A percentile compares a stretch with the other conserved stretches of the same genome.
Evolutionary conservation across 2,113 vertebrate species (phyloP).

Genomic region (Ophthalmolycus amberensis): DNA sequence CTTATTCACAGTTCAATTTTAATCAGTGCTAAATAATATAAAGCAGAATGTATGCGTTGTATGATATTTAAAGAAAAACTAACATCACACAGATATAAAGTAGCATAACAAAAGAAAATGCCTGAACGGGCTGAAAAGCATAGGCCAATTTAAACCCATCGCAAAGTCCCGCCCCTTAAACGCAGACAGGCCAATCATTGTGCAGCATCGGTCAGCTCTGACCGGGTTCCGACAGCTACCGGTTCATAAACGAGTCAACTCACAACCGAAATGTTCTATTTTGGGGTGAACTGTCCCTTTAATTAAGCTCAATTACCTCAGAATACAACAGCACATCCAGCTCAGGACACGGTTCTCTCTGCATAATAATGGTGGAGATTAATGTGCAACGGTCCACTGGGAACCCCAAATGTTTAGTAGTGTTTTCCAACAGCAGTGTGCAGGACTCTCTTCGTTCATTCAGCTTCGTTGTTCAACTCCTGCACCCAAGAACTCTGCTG

Average conservation of each 20-base stretch:
- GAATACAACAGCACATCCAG: too few relatives aligned
- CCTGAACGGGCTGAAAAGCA: not conserved
- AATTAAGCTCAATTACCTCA: too few relatives aligned
- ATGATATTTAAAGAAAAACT: not conserved
- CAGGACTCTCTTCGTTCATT: too few relatives aligned
- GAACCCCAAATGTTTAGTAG: too few relatives aligned
- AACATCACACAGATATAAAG: not conserved
- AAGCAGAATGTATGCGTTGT: not conserved
- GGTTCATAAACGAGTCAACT: not conserved
- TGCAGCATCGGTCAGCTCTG: too few relatives aligned
- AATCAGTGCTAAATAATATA: not conserved
- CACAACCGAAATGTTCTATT: not conserved
- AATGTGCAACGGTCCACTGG: too few relatives aligned
- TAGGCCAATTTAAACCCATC: not conserved
- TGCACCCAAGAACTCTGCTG: not conserved
- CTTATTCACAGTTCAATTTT: not conserved
- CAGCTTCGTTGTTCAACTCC: too few relatives aligned
- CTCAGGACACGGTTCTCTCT: too few relatives aligned
- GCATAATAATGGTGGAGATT: too few relatives aligned
- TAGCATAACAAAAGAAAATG: not conserved
- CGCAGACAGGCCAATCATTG: not conserved
- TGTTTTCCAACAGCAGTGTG: too few relatives aligned
- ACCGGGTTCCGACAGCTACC: too few relatives aligned
- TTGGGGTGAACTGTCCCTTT: too few relatives aligned
- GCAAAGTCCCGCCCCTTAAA: not conserved